Conservation (phyloP, 2,113 vertebrate genomes). For the Monarcha castaneiventris region DNA sequence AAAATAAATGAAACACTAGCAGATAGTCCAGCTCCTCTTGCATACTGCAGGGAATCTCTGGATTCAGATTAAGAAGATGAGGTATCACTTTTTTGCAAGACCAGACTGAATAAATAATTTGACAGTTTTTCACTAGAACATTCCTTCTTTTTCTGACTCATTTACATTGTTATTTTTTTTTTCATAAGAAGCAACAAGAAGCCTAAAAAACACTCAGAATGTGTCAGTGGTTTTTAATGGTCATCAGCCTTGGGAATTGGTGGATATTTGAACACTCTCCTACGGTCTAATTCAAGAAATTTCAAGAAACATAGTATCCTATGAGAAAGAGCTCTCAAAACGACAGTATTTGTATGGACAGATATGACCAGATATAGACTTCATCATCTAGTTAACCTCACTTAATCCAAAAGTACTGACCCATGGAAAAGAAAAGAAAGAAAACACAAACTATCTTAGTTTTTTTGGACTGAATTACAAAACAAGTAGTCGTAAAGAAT, state of each 20-base stretch:
- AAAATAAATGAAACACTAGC: not conserved
- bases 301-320: not conserved
- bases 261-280: not conserved
- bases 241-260: not conserved
- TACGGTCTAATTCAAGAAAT: not conserved
- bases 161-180: not conserved
- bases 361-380: not conserved
- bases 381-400: not conserved
- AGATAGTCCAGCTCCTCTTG: not conserved
- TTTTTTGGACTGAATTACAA: not conserved
- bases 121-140: not conserved
- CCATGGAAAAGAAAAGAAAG: not conserved
- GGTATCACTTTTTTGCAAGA: not conserved
- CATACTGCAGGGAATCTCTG: not conserved
- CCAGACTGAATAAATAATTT: not conserved
- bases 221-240: not conserved
- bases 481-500: not conserved
- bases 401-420: not conserved
- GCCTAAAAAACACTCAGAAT: not conserved
- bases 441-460: not conserved
- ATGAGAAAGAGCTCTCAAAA: not conserved
- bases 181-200: not conserved
- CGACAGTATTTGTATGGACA: not conserved
- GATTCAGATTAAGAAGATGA: not conserved
- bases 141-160: not conserved